phyloP scores from a whole-genome alignment of 2,888 invertebrate species.

The Drosophila acutilabella region DNA sequence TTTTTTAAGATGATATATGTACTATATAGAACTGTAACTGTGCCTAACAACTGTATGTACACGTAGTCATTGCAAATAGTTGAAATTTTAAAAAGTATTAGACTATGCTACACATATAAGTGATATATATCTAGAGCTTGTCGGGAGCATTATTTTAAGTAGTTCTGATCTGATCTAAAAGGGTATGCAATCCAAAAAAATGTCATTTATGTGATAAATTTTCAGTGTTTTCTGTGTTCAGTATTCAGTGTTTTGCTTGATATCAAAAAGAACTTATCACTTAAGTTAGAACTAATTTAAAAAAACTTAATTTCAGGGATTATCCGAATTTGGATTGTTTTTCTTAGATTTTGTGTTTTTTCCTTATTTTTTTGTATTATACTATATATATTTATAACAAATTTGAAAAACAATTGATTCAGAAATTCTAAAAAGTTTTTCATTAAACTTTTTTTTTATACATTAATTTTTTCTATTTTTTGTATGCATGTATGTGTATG shows the following conservation, averaged over 20 bases:
- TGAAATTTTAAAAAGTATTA: conserved; percentile 3
- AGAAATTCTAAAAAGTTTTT: conserved; percentile 46
- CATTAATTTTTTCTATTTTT: not conserved
- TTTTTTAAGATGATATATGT: too few relatives aligned
- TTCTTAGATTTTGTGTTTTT: not conserved
- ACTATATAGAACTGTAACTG: not conserved
- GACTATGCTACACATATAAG: not conserved
- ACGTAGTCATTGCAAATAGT: not conserved
- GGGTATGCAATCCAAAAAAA: conserved; percentile 28
- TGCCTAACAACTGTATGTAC: conserved; percentile 9
- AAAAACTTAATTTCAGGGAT: conserved; percentile 68
- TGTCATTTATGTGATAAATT: conserved; percentile 22
- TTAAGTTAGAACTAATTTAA: conserved; percentile 62
- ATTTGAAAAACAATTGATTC: conserved; percentile 44
- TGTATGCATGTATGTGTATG: conserved; percentile 16
- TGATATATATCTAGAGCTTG: not conserved
- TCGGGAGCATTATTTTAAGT: not conserved
- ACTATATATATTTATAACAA: conserved; percentile 33
- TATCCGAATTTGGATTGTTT: conserved; percentile 40
- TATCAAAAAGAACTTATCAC: conserved; percentile 63
- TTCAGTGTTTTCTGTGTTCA: not conserved
- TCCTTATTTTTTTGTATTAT: not conserved
- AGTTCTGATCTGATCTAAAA: conserved; percentile 1
- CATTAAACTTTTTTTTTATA: conserved; percentile 10
- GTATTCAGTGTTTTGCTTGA: conserved; percentile 28